phyloP scores from a whole-genome alignment of 2,888 invertebrate genomes.

The Zygaena filipendulae region DNA sequence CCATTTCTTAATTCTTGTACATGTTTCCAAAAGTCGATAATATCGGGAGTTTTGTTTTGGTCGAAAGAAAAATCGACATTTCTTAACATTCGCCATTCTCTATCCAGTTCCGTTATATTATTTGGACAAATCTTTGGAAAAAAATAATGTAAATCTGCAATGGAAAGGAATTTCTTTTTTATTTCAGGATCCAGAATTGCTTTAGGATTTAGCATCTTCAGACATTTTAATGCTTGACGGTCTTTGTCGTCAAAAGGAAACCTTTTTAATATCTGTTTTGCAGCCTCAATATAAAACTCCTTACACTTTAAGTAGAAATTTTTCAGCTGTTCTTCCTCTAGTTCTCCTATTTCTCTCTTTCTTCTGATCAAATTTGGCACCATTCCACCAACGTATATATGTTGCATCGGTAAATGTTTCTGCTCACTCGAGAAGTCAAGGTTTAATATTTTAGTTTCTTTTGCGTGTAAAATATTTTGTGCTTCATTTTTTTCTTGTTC shows the following conservation, averaged over 20 bases:
- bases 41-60: conserved; percentile 8
- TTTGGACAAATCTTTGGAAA: conserved; percentile 12
- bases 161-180: conserved; percentile 4
- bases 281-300: conserved; percentile 14
- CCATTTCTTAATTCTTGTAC: conserved; percentile 7
- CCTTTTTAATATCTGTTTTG: conserved; percentile 9
- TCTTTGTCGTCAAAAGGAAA: conserved; percentile 13
- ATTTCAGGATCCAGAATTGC: conserved; percentile 4
- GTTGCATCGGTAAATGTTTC: conserved; percentile 13
- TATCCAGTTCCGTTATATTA: conserved; percentile 12
- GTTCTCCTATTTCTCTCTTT: conserved; percentile 5
- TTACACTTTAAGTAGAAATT: conserved; percentile 11
- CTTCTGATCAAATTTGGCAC: conserved; percentile 4
- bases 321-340: conserved; percentile 5
- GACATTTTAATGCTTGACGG: conserved; percentile 11
- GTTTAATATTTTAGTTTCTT: conserved; percentile 15
- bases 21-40: conserved; percentile 10
- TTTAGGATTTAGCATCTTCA: conserved; percentile 7
- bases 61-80: conserved; percentile 9
- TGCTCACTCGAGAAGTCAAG: conserved; percentile 8
- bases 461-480: conserved; percentile 9
- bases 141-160: conserved; percentile 7
- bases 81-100: conserved; percentile 9
- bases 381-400: conserved; percentile 9
- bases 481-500: conserved; percentile 11